A percentile compares a stretch with the other conserved stretches of the same genome.
Conservation (phyloP, 2,888 invertebrate species). For the Troides oblongomaculatus region DNA sequence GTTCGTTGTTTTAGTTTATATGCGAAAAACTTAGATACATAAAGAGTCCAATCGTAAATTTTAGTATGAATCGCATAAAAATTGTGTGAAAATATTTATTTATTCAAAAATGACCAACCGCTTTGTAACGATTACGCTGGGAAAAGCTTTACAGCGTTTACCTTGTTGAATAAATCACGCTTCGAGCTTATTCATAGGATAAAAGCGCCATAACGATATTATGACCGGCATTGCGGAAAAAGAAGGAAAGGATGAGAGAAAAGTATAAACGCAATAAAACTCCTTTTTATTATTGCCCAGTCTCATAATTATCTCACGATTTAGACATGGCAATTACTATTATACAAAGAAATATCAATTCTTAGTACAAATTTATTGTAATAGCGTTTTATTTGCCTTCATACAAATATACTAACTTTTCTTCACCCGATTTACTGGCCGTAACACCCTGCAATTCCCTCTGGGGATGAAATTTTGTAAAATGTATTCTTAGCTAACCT, state of each 20-base stretch:
- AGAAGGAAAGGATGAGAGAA: not conserved
- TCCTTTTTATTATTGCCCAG: constrained; percentile 1
- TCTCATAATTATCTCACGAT: not conserved
- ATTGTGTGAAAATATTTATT: not conserved
- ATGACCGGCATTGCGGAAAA: not conserved
- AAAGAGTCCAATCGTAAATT: not conserved
- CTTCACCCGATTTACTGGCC: no score
- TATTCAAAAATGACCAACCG: not conserved
- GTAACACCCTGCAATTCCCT: no score
- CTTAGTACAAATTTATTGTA: no score
- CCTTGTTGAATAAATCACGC: constrained; percentile 8
- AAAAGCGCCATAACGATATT: not conserved
- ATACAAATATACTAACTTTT: no score
- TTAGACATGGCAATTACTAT: not conserved
- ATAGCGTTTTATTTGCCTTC: no score
- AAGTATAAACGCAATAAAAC: not conserved
- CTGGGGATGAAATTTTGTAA: no score
- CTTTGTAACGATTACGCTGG: not conserved
- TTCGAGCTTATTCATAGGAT: constrained; percentile 7
- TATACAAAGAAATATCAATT: not conserved
- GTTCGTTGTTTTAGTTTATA: no score
- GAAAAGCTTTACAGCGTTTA: constrained; percentile 6
- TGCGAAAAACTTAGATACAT: no score
- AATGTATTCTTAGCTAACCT: no score
- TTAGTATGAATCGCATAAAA: not conserved